Evolutionary conservation across 1,140 invertebrate species (phyloP).

Genomic region (Cecropterus lyciades): DNA sequence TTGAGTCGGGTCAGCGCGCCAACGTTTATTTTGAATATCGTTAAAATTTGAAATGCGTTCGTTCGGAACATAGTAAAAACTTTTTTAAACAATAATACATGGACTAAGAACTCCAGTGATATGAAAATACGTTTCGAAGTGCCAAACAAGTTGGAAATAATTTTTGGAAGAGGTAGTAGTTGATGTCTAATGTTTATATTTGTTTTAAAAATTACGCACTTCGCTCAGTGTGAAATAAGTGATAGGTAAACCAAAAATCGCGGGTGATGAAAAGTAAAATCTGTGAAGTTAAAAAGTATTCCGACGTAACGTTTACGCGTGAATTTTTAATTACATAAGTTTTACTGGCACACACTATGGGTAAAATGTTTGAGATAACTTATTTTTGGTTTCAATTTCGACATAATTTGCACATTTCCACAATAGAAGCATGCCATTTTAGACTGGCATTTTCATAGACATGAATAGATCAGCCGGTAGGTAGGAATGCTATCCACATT

Average conservation of each 20-base stretch:
- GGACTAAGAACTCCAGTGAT: conserved; percentile 50
- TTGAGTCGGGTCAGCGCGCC: conserved; percentile 50
- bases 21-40: conserved; percentile 45
- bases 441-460: conserved; percentile 18
- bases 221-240: not conserved
- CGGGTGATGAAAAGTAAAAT: conserved; percentile 26
- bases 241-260: conserved; percentile 11
- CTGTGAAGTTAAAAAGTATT: conserved; percentile 21
- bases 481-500: conserved; percentile 14
- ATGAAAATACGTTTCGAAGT: conserved; percentile 81
- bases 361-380: conserved; percentile 30
- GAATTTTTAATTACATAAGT: conserved; percentile 16
- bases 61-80: conserved; percentile 33
- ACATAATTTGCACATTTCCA: conserved; percentile 8
- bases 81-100: conserved; percentile 13
- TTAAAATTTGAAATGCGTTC: conserved; percentile 49
- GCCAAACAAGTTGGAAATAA: conserved; percentile 80
- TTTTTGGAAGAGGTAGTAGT: conserved; percentile 68
- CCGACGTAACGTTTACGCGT: conserved; percentile 10
- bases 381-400: conserved; percentile 14
- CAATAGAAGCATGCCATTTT: conserved; percentile 25
- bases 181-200: conserved; percentile 25
- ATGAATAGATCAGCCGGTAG: conserved; percentile 6
- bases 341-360: conserved; percentile 16
- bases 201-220: conserved; percentile 4